Base-by-base conservation (phyloP, 1,140 invertebrate genomes). In the Anoplophora glabripennis region DNA sequence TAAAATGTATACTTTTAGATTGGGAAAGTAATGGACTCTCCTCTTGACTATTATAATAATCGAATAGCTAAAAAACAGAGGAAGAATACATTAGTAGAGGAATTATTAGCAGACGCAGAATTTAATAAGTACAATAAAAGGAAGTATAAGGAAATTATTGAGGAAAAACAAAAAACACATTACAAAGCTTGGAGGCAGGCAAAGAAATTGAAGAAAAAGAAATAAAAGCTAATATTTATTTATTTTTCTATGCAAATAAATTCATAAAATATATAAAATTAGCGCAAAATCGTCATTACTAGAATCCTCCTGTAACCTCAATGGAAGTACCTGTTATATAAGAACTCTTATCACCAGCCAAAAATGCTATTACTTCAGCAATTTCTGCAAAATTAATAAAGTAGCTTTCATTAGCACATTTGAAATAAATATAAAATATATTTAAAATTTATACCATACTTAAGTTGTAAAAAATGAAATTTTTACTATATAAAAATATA, bases 11-110 rank as follows among this genome's bases (percentile, higher is more conserved):
- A 62, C 59, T 65, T 75, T 58, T 73, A 89, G 81, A 79, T 92
- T 67, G 90, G 89, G 33, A 85, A 84, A 71, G 85, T 92, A 21
- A 71, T 89, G 69, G 87, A 89, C 75, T 84, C 86, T 12, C 80
- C 87, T 11, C 68, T 87, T 49, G 88, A 91, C 68, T 87, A 84
- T 73, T 89, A 89, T 48, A 85, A 83, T 59, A 83, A 86, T 62
- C 80, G 94, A 49, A 73, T 96, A 52, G 89, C 91, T 0, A 92
- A 89, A 62, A 95, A 93, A 72, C 82, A 94, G 66, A 81, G 93
- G 2, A 98, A 96, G 75, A 77, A 81, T 21, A 94, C 92, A 0
- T 82, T 98, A 57, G 93, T 97, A 0, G 94, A 98, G 61, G 95
- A 98, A 74, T 78, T 98, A 0, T 76, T 98, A 72, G 87, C 87